Evolutionary conservation across 1,140 invertebrate species (phyloP).

Genomic region (Lordiphosa collinella): DNA sequence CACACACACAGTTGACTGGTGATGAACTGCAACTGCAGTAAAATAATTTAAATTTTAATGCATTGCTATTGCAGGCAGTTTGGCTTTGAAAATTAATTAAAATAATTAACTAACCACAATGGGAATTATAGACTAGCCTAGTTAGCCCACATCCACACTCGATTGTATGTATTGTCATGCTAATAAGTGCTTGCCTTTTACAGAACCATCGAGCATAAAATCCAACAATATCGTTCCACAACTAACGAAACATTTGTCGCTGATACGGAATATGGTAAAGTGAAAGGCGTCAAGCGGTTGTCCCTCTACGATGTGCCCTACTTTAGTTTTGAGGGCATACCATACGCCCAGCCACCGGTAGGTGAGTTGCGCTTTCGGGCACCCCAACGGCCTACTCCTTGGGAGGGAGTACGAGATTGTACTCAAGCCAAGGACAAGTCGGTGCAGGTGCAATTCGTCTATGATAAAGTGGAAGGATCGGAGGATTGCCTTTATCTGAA

Average conservation of each 20-base stretch:
- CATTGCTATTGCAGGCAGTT: slow-evolving; percentile 42
- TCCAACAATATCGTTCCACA: slow-evolving; percentile 63
- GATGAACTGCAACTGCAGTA: slow-evolving; percentile 29
- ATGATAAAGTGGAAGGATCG: slow-evolving; percentile 76
- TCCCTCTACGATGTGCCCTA: slow-evolving; percentile 67
- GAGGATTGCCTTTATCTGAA: slow-evolving; percentile 88
- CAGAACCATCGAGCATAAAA: slow-evolving; percentile 70
- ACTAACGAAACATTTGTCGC: slow-evolving; percentile 66
- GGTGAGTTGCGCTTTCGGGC: slow-evolving; percentile 81
- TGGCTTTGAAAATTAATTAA: slow-evolving; percentile 53
- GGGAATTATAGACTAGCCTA: too few relatives aligned
- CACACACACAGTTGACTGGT: slow-evolving; percentile 21
- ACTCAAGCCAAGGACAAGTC: slow-evolving; percentile 78
- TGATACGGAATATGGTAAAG: slow-evolving; percentile 67
- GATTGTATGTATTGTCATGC: background rate
- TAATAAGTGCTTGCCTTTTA: slow-evolving; percentile 27
- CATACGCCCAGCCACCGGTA: slow-evolving; percentile 82
- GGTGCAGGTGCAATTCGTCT: slow-evolving; percentile 68
- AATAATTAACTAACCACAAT: slow-evolving; percentile 37
- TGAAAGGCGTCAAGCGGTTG: slow-evolving; percentile 62
- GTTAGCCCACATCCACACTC: background rate
- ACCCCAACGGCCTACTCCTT: slow-evolving; percentile 79
- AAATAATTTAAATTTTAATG: slow-evolving; percentile 59
- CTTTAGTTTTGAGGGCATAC: slow-evolving; percentile 81
- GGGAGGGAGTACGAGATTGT: slow-evolving; percentile 60